Evolutionary conservation across 2,888 invertebrate genomes (phyloP).

Genomic region (Hemithea aestivaria): DNA sequence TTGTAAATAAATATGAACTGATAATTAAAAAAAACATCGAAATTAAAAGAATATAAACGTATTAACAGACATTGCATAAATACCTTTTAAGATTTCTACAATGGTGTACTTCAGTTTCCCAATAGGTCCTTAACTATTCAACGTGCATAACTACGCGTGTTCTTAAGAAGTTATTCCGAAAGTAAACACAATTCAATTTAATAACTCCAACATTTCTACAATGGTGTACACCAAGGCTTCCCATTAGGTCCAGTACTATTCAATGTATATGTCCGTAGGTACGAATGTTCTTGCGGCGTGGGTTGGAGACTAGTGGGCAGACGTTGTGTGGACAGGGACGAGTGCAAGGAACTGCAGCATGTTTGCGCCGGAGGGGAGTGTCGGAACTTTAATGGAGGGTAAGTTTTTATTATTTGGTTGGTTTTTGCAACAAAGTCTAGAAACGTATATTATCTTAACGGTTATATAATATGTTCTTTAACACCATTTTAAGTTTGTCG

Average conservation of each 20-base stretch:
- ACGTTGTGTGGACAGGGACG: slow-evolving; percentile 86
- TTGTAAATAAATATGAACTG: too few relatives aligned
- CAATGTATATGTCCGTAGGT: slow-evolving; percentile 35
- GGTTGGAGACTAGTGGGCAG: slow-evolving; percentile 85
- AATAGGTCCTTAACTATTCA: neutral
- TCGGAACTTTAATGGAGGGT: slow-evolving; percentile 89
- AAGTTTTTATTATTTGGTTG: too few relatives aligned
- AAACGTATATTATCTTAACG: too few relatives aligned
- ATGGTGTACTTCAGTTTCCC: slow-evolving; percentile 10
- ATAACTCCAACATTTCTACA: neutral
- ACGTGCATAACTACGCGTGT: slow-evolving; percentile 74
- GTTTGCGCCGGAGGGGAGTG: slow-evolving; percentile 91
- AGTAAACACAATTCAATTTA: too few relatives aligned
- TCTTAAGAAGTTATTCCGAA: too few relatives aligned
- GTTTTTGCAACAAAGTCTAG: too few relatives aligned
- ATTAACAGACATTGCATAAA: too few relatives aligned
- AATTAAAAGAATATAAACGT: too few relatives aligned
- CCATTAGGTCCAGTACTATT: neutral
- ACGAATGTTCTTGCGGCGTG: slow-evolving; percentile 86
- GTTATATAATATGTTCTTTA: neutral
- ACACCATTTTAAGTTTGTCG: neutral
- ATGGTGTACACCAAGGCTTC: slow-evolving; percentile 10
- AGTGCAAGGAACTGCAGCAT: slow-evolving; percentile 84
- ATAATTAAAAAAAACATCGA: too few relatives aligned
- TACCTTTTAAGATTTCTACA: neutral